A percentile compares a stretch with the other conserved stretches of the same genome.
phyloP scores from a whole-genome alignment of 2,888 invertebrate genomes.

The Noctua pronuba region DNA sequence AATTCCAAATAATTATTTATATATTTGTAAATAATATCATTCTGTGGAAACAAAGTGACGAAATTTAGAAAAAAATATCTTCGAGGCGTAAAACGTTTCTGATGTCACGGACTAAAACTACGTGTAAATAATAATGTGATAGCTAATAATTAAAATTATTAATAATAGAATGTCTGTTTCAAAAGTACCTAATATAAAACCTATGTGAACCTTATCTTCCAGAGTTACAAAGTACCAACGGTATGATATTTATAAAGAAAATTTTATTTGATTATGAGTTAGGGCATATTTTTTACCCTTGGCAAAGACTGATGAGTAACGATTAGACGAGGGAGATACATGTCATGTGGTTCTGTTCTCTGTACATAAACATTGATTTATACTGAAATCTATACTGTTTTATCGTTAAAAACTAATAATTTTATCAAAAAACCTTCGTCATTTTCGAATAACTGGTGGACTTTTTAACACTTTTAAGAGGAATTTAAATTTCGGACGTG shows the following conservation, averaged over 20 bases:
- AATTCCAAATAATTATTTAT: slow-evolving; percentile 24
- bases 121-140: slow-evolving; percentile 69
- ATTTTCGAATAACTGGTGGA: slow-evolving; percentile 28
- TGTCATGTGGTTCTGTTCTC: slow-evolving; percentile 62
- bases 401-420: slow-evolving; percentile 48
- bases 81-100: slow-evolving; percentile 57
- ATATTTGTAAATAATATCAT: slow-evolving; percentile 34
- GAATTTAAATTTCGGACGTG: slow-evolving; percentile 61
- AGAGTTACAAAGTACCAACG: slow-evolving; percentile 52
- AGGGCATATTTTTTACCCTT: slow-evolving; percentile 77
- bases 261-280: slow-evolving; percentile 69
- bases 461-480: slow-evolving; percentile 46
- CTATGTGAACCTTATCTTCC: slow-evolving; percentile 59
- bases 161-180: slow-evolving; percentile 47
- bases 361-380: slow-evolving; percentile 64
- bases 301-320: slow-evolving; percentile 85
- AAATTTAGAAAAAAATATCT: slow-evolving; percentile 28
- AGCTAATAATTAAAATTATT: slow-evolving; percentile 55
- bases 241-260: slow-evolving; percentile 48
- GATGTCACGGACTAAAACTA: slow-evolving; percentile 57
- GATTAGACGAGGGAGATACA: slow-evolving; percentile 65
- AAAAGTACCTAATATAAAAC: slow-evolving; percentile 42
- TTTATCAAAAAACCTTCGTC: slow-evolving; percentile 43
- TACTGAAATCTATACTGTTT: slow-evolving; percentile 51
- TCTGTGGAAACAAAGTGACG: slow-evolving; percentile 12